Evolutionary conservation across 2,888 invertebrate species (phyloP), one percentile per base, ranked within the genome.

Genomic region (Halictus ligatus): DNA sequence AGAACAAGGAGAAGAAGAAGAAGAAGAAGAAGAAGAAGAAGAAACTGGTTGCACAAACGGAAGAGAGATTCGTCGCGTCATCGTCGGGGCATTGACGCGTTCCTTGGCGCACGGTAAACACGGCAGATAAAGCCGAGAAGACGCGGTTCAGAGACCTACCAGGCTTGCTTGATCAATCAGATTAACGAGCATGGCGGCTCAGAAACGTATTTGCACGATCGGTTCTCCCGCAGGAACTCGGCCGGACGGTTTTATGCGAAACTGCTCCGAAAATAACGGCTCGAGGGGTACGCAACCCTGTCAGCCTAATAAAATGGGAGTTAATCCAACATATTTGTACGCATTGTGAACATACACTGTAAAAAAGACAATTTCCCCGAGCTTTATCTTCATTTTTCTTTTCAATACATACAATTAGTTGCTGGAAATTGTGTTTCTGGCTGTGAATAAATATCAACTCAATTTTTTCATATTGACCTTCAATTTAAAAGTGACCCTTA

Each of bases 61-160:
- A 50, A 48, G 48, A 78, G 43, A 75, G 18, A n/a, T 43, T 18
- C 21, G 18, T 54, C 73, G 64, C 50, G 73, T 73, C 78, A 50
- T 60, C 21, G 40, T 46, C 71, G 40, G 85, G 76, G 15, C 84
- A 84, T 81, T 88, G 79, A 80, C 80, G 8, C 67, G 79, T 77
- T 87, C 73, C 78, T 79, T 79, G 40, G 0, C 76, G 13, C 29
- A 8, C 25, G 58, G 73, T 54, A 60, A 76, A 80, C 84, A 73
- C 40, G 43, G 40, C 54, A 40, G 72, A 80, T 60, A 82, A 50
- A 82, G 35, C 35, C 48, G 35, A 3, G 35, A 50, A 64, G 58
- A 74, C 48, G 35, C 58, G 75, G 73, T 74, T 74, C 75, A 50
- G 80, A 76, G 76, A 69, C 73, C 79, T 21, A 40, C 13, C 25